phyloP scores from a whole-genome alignment of 2,797 vertebrate species.

The Sebastes vulpes region DNA sequence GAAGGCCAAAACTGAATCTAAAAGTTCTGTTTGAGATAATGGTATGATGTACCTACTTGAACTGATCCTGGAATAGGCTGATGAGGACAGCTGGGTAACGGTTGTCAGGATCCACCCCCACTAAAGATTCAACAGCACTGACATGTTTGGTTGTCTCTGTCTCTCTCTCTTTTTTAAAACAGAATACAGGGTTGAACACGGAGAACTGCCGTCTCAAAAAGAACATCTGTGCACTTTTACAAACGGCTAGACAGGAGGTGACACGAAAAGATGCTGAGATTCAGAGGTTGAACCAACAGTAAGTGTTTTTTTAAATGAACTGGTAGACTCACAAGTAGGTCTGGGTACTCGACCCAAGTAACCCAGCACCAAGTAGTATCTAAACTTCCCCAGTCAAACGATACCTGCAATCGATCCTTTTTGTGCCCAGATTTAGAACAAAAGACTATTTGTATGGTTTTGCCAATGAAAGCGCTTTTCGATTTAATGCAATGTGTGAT shows the following conservation, averaged over 20 bases:
- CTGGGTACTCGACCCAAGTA: neutral
- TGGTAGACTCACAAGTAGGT: neutral
- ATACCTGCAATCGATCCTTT: too few relatives aligned
- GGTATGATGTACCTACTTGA: neutral
- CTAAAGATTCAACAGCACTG: neutral
- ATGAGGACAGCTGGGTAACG: neutral
- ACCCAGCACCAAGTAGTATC: too few relatives aligned
- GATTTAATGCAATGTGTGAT: too few relatives aligned
- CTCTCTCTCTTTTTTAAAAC: constrained; percentile 2
- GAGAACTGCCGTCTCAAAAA: constrained; percentile 95
- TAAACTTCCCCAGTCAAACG: too few relatives aligned
- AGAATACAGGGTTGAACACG: constrained; percentile 91
- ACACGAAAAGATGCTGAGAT: constrained; percentile 96
- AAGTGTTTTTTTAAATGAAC: constrained; percentile 24
- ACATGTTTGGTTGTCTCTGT: neutral
- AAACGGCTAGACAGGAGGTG: constrained; percentile 95
- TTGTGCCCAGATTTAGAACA: too few relatives aligned
- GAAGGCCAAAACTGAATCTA: neutral
- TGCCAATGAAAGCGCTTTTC: too few relatives aligned
- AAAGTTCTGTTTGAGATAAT: neutral
- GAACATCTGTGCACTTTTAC: constrained; percentile 96
- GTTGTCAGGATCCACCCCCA: neutral
- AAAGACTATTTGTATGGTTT: too few relatives aligned
- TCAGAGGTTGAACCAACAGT: constrained; percentile 90
- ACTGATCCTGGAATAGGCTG: neutral